Evolutionary conservation across 2,888 invertebrate genomes (phyloP).

Genomic region (Cryptosula pallasiana): DNA sequence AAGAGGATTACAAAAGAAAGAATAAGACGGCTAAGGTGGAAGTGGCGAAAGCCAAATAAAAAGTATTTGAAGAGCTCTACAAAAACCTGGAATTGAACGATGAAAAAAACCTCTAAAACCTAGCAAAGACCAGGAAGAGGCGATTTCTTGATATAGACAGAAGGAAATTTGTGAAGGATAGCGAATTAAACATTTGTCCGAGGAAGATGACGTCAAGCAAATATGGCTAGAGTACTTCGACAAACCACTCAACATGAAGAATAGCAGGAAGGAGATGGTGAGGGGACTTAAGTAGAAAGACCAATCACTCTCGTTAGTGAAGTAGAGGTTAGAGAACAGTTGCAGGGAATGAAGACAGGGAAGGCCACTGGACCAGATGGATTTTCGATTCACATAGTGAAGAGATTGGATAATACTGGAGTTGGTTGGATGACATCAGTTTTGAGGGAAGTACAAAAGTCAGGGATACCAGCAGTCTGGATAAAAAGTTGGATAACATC

Average conservation of each 20-base stretch:
- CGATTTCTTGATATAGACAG: neutral
- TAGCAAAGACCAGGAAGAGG: conserved; percentile 6
- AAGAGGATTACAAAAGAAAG: neutral
- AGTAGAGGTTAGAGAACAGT: neutral
- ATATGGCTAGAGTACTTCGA: neutral
- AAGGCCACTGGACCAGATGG: conserved; percentile 8
- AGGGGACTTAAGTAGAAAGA: neutral
- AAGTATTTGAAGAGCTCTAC: neutral
- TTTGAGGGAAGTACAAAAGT: too few relatives aligned
- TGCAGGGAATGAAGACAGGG: neutral
- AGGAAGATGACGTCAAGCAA: neutral
- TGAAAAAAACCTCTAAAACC: neutral
- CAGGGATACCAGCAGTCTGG: too few relatives aligned
- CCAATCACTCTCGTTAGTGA: neutral
- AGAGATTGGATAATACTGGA: neutral
- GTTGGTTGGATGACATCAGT: too few relatives aligned
- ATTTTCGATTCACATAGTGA: neutral
- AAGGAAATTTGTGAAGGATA: conserved; percentile 11
- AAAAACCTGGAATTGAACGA: neutral
- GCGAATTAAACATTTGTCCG: neutral
- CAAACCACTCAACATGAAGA: neutral
- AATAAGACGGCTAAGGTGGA: neutral
- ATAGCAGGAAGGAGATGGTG: neutral
- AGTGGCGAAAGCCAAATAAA: neutral
- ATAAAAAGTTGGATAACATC: neutral